phyloP scores from a whole-genome alignment of 1,140 invertebrate species.

The Zaprionus capensis region DNA sequence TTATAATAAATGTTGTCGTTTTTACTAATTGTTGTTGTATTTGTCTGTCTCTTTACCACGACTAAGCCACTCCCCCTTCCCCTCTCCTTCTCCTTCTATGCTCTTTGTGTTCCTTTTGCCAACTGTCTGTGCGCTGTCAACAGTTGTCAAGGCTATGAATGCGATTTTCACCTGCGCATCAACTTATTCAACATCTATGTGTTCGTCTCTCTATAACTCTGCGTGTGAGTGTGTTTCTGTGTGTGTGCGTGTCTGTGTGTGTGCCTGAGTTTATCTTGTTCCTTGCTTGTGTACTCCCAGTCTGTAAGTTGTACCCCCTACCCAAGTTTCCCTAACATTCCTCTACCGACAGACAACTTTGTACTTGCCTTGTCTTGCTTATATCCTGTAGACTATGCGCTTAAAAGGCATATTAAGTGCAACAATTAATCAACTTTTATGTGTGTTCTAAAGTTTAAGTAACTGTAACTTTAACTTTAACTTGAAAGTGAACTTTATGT shows the following conservation, averaged over 20 bases:
- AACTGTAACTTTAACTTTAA: neutral
- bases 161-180: slow-evolving; percentile 70
- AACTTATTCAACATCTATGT: slow-evolving; percentile 34
- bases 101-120: slow-evolving; percentile 18
- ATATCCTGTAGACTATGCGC: slow-evolving; percentile 5
- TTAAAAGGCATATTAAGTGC: slow-evolving; percentile 8
- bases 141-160: slow-evolving; percentile 76
- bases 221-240: slow-evolving; percentile 20
- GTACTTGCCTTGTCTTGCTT: slow-evolving; percentile 8
- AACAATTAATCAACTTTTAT: neutral
- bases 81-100: slow-evolving; percentile 14
- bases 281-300: neutral
- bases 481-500: neutral
- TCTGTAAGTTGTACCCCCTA: neutral
- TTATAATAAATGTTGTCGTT: slow-evolving; percentile 54
- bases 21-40: slow-evolving; percentile 60
- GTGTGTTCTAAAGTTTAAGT: neutral
- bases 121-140: slow-evolving; percentile 58
- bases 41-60: slow-evolving; percentile 3
- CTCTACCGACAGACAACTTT: slow-evolving; percentile 17
- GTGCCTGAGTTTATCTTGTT: slow-evolving; percentile 23
- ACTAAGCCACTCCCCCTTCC: slow-evolving; percentile 6
- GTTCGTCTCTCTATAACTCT: slow-evolving; percentile 5
- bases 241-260: slow-evolving; percentile 23
- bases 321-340: neutral